Conservation (phyloP, 53 echinoderm and acorn worm genomes). For the Patiria pectinifera region DNA sequence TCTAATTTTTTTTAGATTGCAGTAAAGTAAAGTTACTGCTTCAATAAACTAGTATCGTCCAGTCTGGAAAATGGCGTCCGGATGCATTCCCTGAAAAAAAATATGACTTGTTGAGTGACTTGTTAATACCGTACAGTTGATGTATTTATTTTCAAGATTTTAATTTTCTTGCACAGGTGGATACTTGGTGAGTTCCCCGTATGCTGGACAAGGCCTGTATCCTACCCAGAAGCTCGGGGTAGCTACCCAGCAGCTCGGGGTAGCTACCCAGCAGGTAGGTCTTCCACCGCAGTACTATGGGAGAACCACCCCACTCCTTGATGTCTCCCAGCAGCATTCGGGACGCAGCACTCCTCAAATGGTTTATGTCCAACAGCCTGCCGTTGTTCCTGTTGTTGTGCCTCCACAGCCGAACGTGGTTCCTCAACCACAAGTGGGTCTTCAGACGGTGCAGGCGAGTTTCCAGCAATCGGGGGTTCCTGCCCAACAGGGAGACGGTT, state of each 20-base stretch:
- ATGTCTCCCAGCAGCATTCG: background rate
- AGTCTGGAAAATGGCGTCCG: too few relatives aligned
- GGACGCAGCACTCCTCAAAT: slow-evolving; percentile 10
- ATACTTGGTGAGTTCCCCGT: background rate
- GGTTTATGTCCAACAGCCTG: background rate
- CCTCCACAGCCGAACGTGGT: background rate
- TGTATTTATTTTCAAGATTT: background rate
- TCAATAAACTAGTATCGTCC: too few relatives aligned
- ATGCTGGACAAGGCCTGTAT: background rate
- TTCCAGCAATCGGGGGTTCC: background rate
- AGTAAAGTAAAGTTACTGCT: too few relatives aligned
- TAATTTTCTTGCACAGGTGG: background rate
- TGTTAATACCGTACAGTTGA: background rate
- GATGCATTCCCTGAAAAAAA: too few relatives aligned
- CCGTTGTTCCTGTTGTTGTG: background rate
- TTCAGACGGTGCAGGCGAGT: background rate
- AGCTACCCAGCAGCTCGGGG: background rate
- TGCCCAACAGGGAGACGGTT: background rate
- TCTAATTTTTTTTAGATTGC: too few relatives aligned
- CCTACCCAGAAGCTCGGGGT: background rate
- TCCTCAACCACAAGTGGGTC: background rate
- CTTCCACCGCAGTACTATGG: background rate
- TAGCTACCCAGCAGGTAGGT: background rate
- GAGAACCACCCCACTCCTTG: background rate
- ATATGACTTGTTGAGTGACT: too few relatives aligned